Conservation (phyloP, 30 jellyfish, hydroid and myxozoan species). For the Chrysaora quinquecirrha region DNA sequence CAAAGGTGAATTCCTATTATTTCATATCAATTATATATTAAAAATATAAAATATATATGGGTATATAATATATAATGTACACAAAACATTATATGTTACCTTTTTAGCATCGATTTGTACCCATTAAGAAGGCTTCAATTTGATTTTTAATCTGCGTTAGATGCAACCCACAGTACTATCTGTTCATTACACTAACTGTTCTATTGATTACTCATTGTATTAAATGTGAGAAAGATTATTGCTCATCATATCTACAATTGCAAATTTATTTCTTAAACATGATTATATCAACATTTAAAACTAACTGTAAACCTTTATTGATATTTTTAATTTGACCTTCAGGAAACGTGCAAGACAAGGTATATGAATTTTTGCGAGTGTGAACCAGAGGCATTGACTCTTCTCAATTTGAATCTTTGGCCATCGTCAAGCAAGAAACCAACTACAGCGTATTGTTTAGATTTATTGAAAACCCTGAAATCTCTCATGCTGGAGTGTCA, state of each 20-base stretch:
- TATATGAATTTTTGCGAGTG: neutral
- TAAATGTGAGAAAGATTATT: neutral
- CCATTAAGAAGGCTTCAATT: neutral
- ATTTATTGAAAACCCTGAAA: constrained; percentile 14
- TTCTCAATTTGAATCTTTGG: constrained; percentile 7
- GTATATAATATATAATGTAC: neutral
- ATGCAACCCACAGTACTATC: neutral
- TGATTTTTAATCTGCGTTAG: neutral
- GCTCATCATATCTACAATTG: neutral
- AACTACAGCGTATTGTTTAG: constrained; percentile 16
- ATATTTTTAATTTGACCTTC: neutral
- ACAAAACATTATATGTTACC: neutral
- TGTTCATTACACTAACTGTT: neutral
- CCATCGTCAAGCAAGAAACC: constrained; percentile 21
- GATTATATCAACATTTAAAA: neutral
- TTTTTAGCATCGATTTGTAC: neutral
- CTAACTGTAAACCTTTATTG: neutral
- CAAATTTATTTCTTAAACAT: neutral
- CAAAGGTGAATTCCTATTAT: neutral
- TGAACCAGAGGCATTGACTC: constrained; percentile 18
- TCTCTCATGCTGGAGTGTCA: constrained; percentile 25
- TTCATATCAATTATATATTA: too few relatives aligned
- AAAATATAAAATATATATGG: too few relatives aligned
- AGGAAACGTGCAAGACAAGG: constrained; percentile 15
- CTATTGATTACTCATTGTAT: neutral